Evolutionary conservation across 2,888 invertebrate genomes (phyloP).

Genomic region (Mimachlamys varia): DNA sequence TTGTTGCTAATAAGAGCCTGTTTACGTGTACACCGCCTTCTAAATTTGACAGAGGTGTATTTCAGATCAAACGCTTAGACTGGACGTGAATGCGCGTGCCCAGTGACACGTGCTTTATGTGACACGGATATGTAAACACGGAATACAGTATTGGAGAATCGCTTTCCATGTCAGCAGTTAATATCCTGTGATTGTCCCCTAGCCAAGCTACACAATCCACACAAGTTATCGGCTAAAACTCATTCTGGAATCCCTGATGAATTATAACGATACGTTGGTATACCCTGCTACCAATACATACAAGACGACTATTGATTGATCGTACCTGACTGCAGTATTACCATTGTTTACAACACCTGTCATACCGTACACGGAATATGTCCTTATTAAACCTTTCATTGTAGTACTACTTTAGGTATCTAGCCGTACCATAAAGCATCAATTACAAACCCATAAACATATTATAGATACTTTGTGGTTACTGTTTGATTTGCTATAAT

Average conservation of each 20-base stretch:
- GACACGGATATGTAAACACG: background rate
- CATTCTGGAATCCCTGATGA: background rate
- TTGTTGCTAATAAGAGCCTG: no score
- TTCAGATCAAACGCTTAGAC: background rate
- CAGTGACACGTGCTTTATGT: slow-evolving; percentile 1
- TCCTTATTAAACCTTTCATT: background rate
- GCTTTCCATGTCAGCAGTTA: slow-evolving; percentile 2
- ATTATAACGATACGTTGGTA: background rate
- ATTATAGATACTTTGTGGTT: background rate
- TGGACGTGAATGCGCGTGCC: slow-evolving; percentile 8
- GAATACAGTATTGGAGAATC: background rate
- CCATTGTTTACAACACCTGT: background rate
- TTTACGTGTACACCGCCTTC: no score
- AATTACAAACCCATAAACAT: background rate
- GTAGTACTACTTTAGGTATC: background rate
- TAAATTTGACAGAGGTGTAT: no score
- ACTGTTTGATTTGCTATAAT: background rate
- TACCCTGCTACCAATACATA: background rate
- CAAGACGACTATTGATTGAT: background rate
- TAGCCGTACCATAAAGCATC: background rate
- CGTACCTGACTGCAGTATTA: background rate
- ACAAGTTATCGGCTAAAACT: background rate
- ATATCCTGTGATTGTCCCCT: background rate
- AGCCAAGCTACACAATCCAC: background rate
- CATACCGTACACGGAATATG: background rate